phyloP scores from a whole-genome alignment of 2,113 vertebrate species.

The Oplegnathus fasciatus region DNA sequence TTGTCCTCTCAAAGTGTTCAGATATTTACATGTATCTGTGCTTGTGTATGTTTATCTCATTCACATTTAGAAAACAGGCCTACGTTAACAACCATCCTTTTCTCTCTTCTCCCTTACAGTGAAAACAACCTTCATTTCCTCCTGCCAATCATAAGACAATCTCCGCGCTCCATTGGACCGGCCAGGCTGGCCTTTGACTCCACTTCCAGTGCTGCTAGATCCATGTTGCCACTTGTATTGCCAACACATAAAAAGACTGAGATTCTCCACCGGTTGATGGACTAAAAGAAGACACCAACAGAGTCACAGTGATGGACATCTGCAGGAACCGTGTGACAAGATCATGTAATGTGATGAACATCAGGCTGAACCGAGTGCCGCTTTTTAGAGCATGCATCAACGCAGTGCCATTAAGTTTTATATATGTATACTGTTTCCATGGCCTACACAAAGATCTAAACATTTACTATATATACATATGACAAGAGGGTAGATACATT shows the following conservation, averaged over 20 bases:
- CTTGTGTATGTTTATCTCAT: not conserved
- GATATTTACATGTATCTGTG: not conserved
- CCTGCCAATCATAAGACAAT: conserved; percentile 79
- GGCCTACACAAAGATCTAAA: conserved; percentile 39
- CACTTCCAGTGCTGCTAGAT: conserved; percentile 71
- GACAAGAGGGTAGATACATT: conserved; percentile 46
- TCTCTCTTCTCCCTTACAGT: conserved; percentile 60
- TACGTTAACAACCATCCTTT: not conserved
- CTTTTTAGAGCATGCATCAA: conserved; percentile 65
- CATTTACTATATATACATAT: conserved; percentile 38
- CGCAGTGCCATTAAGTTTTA: conserved; percentile 67
- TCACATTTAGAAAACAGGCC: not conserved
- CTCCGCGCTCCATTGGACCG: conserved; percentile 64
- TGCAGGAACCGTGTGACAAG: conserved; percentile 49
- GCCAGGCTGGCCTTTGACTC: conserved; percentile 54
- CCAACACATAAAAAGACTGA: conserved; percentile 61
- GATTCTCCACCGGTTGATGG: conserved; percentile 42
- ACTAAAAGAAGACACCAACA: conserved; percentile 35
- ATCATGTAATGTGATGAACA: conserved; percentile 48
- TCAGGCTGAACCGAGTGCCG: conserved; percentile 48
- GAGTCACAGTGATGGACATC: conserved; percentile 32
- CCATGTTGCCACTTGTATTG: conserved; percentile 71
- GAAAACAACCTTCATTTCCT: conserved; percentile 67
- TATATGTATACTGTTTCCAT: conserved; percentile 66
- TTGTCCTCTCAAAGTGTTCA: not conserved